A percentile compares a stretch with the other conserved stretches of the same genome.
Conservation (phyloP, 2,888 invertebrate genomes). For the Lasioglossum zephyrum region DNA sequence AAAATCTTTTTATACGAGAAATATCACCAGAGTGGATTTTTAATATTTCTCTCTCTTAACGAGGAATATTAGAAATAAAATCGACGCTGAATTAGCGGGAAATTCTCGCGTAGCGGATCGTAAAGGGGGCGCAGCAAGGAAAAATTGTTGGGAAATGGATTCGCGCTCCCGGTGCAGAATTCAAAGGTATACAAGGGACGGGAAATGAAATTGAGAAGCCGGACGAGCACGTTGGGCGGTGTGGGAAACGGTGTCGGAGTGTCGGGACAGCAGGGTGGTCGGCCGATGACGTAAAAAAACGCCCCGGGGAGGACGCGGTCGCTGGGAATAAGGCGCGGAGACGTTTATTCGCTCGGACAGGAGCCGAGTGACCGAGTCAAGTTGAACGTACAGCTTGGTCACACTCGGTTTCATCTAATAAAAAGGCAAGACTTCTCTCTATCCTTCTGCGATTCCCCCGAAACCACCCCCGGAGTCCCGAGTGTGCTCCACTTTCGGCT, state of each 20-base stretch:
- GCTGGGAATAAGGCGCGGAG: conserved; percentile 67
- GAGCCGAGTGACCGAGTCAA: conserved; percentile 81
- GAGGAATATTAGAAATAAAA: neutral
- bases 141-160: neutral
- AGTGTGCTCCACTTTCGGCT: conserved; percentile 16
- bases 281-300: conserved; percentile 69
- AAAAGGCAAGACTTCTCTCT: conserved; percentile 73
- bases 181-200: conserved; percentile 14
- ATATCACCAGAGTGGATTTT: too few relatives aligned
- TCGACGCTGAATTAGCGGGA: neutral
- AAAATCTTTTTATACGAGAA: too few relatives aligned
- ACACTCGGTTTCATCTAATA: conserved; percentile 80
- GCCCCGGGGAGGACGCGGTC: conserved; percentile 58
- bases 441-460: conserved; percentile 63
- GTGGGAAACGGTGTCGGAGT: conserved; percentile 61
- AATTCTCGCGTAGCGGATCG: neutral
- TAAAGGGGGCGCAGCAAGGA: neutral
- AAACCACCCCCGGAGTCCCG: neutral
- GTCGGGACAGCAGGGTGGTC: conserved; percentile 67
- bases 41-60: too few relatives aligned
- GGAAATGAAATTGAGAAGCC: conserved; percentile 70
- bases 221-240: conserved; percentile 65
- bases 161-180: conserved; percentile 11
- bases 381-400: conserved; percentile 81
- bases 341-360: conserved; percentile 80